Evolutionary conservation across 2,888 invertebrate species (phyloP).

Genomic region (Cheilosia scutellata): DNA sequence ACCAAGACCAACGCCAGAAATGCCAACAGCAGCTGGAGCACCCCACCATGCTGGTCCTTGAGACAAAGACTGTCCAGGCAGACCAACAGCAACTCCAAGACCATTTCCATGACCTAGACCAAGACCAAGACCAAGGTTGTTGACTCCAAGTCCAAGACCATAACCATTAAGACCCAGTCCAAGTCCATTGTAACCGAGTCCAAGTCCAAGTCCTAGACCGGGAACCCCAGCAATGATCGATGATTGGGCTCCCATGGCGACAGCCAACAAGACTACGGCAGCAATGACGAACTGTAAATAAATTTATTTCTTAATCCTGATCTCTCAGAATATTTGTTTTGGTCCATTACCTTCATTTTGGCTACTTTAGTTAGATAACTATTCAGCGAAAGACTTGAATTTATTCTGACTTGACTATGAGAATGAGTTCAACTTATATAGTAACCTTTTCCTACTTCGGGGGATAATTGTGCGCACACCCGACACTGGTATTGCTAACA

Average conservation of each 20-base stretch:
- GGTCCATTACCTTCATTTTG: too few relatives aligned
- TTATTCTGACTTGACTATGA: too few relatives aligned
- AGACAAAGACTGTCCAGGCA: conserved; percentile 43
- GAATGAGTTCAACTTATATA: too few relatives aligned
- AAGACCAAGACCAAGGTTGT: conserved; percentile 77
- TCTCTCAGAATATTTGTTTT: too few relatives aligned
- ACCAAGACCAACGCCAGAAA: conserved; percentile 79
- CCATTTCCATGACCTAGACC: conserved; percentile 36
- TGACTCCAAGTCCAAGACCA: conserved; percentile 60
- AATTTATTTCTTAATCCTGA: too few relatives aligned
- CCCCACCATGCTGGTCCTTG: conserved; percentile 63
- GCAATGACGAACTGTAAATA: conserved; percentile 79
- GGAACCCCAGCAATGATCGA: conserved; percentile 78
- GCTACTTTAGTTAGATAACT: too few relatives aligned
- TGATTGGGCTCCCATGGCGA: conserved; percentile 81
- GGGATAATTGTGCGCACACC: too few relatives aligned
- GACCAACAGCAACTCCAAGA: conserved; percentile 8
- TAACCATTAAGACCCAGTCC: conserved; percentile 76
- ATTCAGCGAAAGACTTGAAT: too few relatives aligned
- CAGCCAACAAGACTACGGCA: conserved; percentile 81
- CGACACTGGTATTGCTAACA: too few relatives aligned
- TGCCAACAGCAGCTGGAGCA: conserved; percentile 47
- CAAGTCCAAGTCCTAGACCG: conserved; percentile 30
- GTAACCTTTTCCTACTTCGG: too few relatives aligned
- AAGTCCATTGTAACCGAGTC: conserved; percentile 76